Percentiles rank a stretch among this genome's conserved stretches.
phyloP scores from a whole-genome alignment of 2,888 invertebrate genomes.

The Sabellastarte sp. region DNA sequence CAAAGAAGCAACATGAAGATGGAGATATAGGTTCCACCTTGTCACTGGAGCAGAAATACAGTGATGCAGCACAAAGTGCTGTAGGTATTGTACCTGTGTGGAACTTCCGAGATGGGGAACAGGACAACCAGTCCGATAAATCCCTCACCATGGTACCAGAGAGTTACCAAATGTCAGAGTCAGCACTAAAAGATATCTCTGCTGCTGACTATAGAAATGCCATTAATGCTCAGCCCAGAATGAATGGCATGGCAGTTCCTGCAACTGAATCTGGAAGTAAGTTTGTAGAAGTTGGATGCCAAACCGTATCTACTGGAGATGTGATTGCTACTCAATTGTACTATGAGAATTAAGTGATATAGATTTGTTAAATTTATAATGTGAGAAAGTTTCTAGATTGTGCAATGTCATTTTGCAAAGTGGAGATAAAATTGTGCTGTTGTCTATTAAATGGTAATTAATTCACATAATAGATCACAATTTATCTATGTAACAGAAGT shows the following conservation, averaged over 20 bases:
- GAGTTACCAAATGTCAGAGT: conserved; percentile 54
- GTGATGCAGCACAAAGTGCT: conserved; percentile 54
- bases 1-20: conserved; percentile 42
- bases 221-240: neutral
- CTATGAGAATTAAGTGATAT: conserved; percentile 46
- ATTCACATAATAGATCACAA: no score
- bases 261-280: neutral
- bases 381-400: no score
- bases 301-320: conserved; percentile 58
- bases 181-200: conserved; percentile 44
- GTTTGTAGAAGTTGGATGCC: conserved; percentile 39
- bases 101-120: conserved; percentile 38
- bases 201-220: neutral
- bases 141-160: conserved; percentile 40
- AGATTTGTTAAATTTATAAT: no score
- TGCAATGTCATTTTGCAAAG: no score
- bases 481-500: no score
- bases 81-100: conserved; percentile 57
- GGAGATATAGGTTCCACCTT: conserved; percentile 44
- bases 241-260: neutral
- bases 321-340: conserved; percentile 58
- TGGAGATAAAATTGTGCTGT: no score
- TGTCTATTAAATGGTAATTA: no score
- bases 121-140: conserved; percentile 10
- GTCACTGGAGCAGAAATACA: conserved; percentile 33